Base-by-base conservation (phyloP, 2,888 invertebrate species). In the Lithophane socia region DNA sequence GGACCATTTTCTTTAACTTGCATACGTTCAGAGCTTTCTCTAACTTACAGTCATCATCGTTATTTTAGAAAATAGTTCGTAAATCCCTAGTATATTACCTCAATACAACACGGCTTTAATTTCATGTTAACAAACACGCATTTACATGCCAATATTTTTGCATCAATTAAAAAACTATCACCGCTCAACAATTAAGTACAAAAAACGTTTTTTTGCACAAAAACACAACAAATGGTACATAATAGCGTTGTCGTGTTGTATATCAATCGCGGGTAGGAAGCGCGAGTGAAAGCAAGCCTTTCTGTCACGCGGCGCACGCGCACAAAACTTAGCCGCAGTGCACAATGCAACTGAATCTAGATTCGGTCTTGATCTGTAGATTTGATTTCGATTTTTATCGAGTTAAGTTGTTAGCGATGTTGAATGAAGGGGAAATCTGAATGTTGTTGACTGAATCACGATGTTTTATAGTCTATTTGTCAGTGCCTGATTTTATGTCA, bases 271-370 rank as follows among this genome's bases (percentile, higher is more conserved):
- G 77, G 87, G 88, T 82, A 88, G 91, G 92, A 91, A 91, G 86
- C 88, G 88, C 86, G 85, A 84, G 92, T 90, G 92, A 92, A 92
- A 92, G 92, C 89, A 80, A 84, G 76, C 80, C 86, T 88, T 87
- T 87, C 88, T 85, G 90, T 91, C 92, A 91, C 92, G 92, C 87
- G 77, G 85, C 89, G 91, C 92, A 90, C 91, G 91, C 91, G 88
- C 91, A 79, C 69, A 70, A 18, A 66, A 70, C 76, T 85, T 82
- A 80, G 78, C 86, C 84, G 65, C 78, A 80, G 83, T 89, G 88
- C 85, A 85, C 85, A 86, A 83, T 88, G 86, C 89, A 87, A 65
- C 79, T 56, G 73, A 83, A 67, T 76, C 84, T 79, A 82, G 76
- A 78, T 70, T 81, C 84, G 24, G 64, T 72, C 74, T 68, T 73